phyloP scores from a whole-genome alignment of 2,113 vertebrate genomes.

The Phalacrocorax aristotelis region DNA sequence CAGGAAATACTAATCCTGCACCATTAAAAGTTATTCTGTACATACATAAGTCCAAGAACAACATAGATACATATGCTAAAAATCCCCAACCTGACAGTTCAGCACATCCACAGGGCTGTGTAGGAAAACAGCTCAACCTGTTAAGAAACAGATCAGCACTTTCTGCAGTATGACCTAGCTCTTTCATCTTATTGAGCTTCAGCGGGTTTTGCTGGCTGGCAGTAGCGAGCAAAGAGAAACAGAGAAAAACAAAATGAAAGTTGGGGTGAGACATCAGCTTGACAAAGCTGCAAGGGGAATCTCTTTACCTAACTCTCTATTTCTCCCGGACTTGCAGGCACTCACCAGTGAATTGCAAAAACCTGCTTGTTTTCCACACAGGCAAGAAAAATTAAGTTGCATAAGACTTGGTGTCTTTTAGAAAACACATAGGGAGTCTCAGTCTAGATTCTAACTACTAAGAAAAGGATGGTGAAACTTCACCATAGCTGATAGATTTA shows the following conservation, averaged over 20 bases:
- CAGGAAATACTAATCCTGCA: neutral
- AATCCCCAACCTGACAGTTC: neutral
- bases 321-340: neutral
- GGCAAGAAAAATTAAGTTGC: neutral
- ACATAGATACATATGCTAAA: neutral
- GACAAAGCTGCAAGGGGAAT: neutral
- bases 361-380: neutral
- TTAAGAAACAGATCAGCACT: conserved; percentile 46
- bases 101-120: neutral
- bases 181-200: neutral
- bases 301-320: neutral
- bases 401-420: neutral
- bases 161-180: conserved; percentile 35
- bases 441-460: neutral
- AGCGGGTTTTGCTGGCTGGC: neutral
- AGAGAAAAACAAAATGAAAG: neutral
- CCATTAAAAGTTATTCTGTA: neutral
- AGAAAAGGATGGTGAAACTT: neutral
- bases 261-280: neutral
- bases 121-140: neutral
- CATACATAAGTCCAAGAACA: neutral
- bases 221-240: neutral
- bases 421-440: neutral
- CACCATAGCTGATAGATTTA: neutral
- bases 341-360: neutral